These are phyloP conservation scores for Nephrotoma guestfalica DNA, from an alignment of 2,888 invertebrate species.

Conservation along the genomic window DNA sequence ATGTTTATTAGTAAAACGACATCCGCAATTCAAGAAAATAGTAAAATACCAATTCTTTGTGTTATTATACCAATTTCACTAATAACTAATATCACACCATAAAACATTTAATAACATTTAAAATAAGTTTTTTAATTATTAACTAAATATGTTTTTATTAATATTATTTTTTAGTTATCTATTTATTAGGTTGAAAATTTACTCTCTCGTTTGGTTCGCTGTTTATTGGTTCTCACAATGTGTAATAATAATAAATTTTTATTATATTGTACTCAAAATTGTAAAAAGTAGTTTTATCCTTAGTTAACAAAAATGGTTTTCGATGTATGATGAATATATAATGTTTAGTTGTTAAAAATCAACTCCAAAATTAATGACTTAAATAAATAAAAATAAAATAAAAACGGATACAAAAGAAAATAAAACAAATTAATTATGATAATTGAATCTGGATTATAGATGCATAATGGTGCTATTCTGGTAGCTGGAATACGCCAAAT, in stretches of 20 bases:
- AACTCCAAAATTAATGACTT: background rate
- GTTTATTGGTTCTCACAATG: background rate
- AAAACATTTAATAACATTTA: background rate
- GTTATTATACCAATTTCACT: background rate
- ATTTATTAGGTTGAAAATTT: background rate
- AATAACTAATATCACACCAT: background rate
- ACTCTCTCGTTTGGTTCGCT: background rate
- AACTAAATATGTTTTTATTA: background rate
- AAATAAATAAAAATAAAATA: background rate
- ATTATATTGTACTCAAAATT: background rate
- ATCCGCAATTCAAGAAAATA: background rate
- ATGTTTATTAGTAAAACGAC: background rate
- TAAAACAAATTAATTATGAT: background rate
- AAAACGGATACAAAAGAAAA: background rate
- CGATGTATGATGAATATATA: background rate
- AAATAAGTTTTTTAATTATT: background rate
- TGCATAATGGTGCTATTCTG: constrained; percentile 35
- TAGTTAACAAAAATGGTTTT: background rate
- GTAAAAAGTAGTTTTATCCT: background rate
- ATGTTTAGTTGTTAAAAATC: background rate
- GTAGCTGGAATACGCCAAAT: constrained; percentile 22
- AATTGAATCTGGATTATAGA: constrained; percentile 21
- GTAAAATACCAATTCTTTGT: background rate
- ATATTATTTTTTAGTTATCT: background rate
- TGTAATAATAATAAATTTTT: background rate